Percentiles rank a stretch among this genome's conserved stretches.
Conservation (phyloP, 2,888 invertebrate species). For the Mantis religiosa region DNA sequence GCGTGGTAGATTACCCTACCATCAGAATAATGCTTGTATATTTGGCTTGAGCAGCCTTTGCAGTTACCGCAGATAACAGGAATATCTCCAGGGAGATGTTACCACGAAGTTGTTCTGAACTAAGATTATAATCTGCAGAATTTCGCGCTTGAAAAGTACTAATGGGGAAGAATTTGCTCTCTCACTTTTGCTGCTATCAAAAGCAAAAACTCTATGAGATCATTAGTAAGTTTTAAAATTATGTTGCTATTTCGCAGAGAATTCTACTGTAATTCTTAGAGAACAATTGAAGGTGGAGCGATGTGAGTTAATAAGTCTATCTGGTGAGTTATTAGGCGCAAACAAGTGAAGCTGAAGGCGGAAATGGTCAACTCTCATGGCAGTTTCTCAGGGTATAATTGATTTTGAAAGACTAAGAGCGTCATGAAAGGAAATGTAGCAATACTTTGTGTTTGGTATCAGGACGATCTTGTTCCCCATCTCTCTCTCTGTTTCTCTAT, state of each 20-base stretch:
- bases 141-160: background rate
- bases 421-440: too few species aligned
- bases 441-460: too few species aligned
- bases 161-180: background rate
- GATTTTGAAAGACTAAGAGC: too few species aligned
- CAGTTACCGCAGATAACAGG: background rate
- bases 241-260: background rate
- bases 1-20: background rate
- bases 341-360: too few species aligned
- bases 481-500: too few species aligned
- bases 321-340: too few species aligned
- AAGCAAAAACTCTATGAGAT: background rate
- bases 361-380: too few species aligned
- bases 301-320: background rate
- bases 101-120: background rate
- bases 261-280: background rate
- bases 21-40: background rate
- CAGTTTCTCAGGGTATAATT: too few species aligned
- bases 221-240: background rate
- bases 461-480: too few species aligned
- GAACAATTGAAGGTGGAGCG: background rate
- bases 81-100: background rate
- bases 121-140: background rate
- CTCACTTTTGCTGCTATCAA: background rate
- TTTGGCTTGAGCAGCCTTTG: background rate